Conservation (phyloP, 2,113 vertebrate genomes). For the Misgurnus mizolepis region DNA sequence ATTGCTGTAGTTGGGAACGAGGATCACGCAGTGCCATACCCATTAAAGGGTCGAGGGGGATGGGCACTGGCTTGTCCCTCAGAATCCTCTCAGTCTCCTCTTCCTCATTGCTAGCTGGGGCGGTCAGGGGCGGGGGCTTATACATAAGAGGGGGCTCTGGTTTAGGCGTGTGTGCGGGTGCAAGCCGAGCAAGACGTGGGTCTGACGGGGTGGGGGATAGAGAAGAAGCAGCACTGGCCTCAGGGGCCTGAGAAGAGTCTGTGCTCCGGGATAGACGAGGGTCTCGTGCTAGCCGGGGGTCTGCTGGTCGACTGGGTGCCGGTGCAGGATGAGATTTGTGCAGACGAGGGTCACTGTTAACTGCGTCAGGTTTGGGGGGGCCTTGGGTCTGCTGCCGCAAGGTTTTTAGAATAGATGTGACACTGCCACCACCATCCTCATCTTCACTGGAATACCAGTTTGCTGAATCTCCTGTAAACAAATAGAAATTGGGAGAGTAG, state of each 20-base stretch:
- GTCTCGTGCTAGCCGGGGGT: constrained; percentile 83
- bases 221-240: constrained; percentile 53
- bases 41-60: constrained; percentile 85
- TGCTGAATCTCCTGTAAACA: constrained; percentile 81
- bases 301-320: constrained; percentile 65
- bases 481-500: neutral
- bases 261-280: constrained; percentile 78
- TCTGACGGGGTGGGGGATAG: constrained; percentile 72
- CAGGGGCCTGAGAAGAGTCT: constrained; percentile 59
- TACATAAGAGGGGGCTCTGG: constrained; percentile 69
- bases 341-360: constrained; percentile 79
- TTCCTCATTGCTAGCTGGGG: constrained; percentile 70
- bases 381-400: constrained; percentile 85
- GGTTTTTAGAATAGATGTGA: constrained; percentile 90
- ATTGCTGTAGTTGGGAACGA: constrained; percentile 85
- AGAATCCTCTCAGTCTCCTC: constrained; percentile 86
- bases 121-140: constrained; percentile 68
- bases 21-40: constrained; percentile 84
- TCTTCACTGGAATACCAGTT: constrained; percentile 98
- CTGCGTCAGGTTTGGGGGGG: constrained; percentile 62
- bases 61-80: constrained; percentile 83
- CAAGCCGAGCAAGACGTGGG: constrained; percentile 71
- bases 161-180: constrained; percentile 51
- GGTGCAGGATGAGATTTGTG: constrained; percentile 71
- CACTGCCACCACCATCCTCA: constrained; percentile 90